Evolutionary conservation across 2,888 invertebrate species (phyloP), one percentile per base, ranked within the genome.

Genomic region (Hyalella azteca): DNA sequence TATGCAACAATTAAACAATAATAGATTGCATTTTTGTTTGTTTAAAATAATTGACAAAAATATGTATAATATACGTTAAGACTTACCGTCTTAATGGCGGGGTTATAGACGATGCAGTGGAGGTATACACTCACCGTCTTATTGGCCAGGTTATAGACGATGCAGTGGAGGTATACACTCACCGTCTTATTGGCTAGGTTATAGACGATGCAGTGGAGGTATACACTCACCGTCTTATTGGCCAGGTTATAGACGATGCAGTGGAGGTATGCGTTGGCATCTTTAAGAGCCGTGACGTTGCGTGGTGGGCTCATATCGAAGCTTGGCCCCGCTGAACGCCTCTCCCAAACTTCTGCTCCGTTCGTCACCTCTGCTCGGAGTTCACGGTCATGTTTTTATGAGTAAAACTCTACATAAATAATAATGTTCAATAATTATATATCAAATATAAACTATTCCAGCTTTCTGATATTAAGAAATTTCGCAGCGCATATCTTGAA

Each of bases 121-220:
- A 83, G 81, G 40, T 83, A n/a, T 2, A 2, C 13, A 76, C 78
- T 66, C 39, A 83, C 83, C 73, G 83, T 83, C 36, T 78, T 81
- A 29, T 83, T 83, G 26, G 81, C 79, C 15, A 78, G 77, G 78
- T 83, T 83, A 29, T 79, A 73, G 1, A 83, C 81, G 48, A 81
- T 81, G 76, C 83, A 83, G 32, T 83, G 83, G 11, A 83, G 81
- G 40, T 83, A 83, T n/a, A n/a, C n/a, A 76, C 78, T 66, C 39
- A 83, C 83, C 73, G 83, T 83, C 36, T 78, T 81, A 29, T 83
- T 83, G 26, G 81, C 79, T 11, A 78, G 77, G 78, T 83, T 83
- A 29, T 79, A 73, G 1, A 83, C 81, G 48, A 81, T 81, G 76
- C 83, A 83, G 32, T 83, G 83, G 11, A 83, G 81, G 40, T 83